A percentile compares a stretch with the other conserved stretches of the same genome.
Conservation (phyloP, 2,113 vertebrate genomes). For the Thinocorus orbignyianus region DNA sequence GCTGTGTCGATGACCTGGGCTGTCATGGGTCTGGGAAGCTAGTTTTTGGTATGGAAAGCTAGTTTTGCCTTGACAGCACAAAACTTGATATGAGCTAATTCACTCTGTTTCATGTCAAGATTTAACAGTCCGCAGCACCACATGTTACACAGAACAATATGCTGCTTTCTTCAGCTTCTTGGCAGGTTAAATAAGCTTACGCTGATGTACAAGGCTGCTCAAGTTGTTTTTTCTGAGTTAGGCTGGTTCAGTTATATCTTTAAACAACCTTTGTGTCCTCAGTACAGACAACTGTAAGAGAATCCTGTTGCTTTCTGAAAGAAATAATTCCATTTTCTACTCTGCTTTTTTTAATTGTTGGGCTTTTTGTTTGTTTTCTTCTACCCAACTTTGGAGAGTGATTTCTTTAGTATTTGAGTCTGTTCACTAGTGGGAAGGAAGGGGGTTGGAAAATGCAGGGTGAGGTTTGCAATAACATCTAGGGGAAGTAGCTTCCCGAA, state of each 20-base stretch:
- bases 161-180: constrained; percentile 41
- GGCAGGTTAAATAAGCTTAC: constrained; percentile 22
- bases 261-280: background rate
- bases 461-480: background rate
- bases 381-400: background rate
- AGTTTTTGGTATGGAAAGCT: background rate
- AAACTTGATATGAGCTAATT: constrained; percentile 1
- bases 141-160: constrained; percentile 40
- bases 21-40: background rate
- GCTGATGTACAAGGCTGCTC: background rate
- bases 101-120: constrained; percentile 37
- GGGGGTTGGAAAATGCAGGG: background rate
- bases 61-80: constrained; percentile 21
- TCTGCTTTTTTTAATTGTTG: background rate
- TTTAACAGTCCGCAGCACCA: constrained; percentile 21
- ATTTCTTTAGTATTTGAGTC: background rate
- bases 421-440: background rate
- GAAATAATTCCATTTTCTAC: background rate
- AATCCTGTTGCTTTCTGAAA: background rate
- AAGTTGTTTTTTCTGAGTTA: background rate
- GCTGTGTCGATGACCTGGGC: background rate
- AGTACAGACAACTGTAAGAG: background rate
- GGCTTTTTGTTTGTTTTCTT: background rate
- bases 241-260: background rate
- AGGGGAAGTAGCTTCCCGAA: background rate